These are phyloP conservation scores for Enteromius treurensis DNA, from an alignment of 2,797 vertebrate genomes.

Conservation along the genomic window DNA sequence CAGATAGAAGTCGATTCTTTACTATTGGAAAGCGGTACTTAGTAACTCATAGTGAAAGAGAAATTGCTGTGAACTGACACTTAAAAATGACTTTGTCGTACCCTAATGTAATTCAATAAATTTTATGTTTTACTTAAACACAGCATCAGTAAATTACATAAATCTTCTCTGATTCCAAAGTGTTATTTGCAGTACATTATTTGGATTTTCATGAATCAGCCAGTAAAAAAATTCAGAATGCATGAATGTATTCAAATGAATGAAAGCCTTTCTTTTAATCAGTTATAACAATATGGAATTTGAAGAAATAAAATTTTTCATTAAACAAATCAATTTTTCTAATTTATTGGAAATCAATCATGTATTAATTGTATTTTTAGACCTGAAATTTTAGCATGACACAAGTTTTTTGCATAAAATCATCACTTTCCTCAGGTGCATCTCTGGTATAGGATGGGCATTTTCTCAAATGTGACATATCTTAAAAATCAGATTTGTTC, in stretches of 20 bases:
- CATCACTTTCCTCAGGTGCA: not conserved
- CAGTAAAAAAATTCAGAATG: not conserved
- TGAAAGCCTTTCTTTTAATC: not conserved
- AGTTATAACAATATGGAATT: not conserved
- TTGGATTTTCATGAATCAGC: not conserved
- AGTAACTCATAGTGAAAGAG: not conserved
- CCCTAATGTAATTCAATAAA: not conserved
- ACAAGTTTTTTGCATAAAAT: too few relatives aligned
- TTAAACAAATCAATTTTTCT: not conserved
- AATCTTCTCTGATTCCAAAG: not conserved
- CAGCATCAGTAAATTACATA: not conserved
- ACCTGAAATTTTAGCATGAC: not conserved
- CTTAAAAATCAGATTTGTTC: too few relatives aligned
- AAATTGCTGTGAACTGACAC: not conserved
- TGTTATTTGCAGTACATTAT: not conserved
- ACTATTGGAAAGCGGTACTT: not conserved
- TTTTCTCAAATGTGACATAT: not conserved
- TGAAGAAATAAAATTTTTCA: too few relatives aligned
- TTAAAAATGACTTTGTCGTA: not conserved
- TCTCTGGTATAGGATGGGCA: not conserved
- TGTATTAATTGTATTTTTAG: not conserved
- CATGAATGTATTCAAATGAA: not conserved
- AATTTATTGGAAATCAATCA: not conserved
- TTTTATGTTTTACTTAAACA: not conserved
- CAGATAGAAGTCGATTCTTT: not conserved